Evolutionary conservation across 2,797 vertebrate species (phyloP).

Genomic region (Halcyon chelicuti): DNA sequence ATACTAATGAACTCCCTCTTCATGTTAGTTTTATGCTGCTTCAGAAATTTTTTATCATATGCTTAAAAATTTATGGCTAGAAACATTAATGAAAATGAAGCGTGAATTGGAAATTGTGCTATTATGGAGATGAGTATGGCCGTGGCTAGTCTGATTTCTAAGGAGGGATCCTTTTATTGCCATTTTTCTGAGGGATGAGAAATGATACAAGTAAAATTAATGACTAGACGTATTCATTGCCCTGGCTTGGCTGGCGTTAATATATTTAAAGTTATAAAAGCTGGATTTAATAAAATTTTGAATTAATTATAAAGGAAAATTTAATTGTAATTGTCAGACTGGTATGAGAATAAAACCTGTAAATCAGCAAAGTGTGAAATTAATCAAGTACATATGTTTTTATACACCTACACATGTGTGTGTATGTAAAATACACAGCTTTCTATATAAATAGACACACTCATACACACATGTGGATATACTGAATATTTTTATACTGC

Average conservation of each 20-base stretch:
- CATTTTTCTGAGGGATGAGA: conserved; percentile 72
- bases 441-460: neutral
- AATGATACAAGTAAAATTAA: conserved; percentile 78
- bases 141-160: conserved; percentile 78
- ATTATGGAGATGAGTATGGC: conserved; percentile 83
- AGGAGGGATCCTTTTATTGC: conserved; percentile 84
- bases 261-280: conserved; percentile 80
- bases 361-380: neutral
- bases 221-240: conserved; percentile 63
- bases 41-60: conserved; percentile 90
- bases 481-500: neutral
- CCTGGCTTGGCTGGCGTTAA: conserved; percentile 52
- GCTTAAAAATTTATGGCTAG: conserved; percentile 89
- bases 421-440: neutral
- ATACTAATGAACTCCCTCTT: conserved; percentile 85
- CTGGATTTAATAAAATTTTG: conserved; percentile 81
- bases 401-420: neutral
- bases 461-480: fast-evolving
- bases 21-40: conserved; percentile 89
- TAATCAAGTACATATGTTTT: neutral
- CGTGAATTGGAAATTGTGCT: conserved; percentile 86
- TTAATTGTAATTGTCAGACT: conserved; percentile 73
- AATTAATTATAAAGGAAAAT: conserved; percentile 81
- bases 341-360: conserved; percentile 53
- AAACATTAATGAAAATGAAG: conserved; percentile 90